Conservation (phyloP, 2,888 invertebrate species). For the Vannuccia rotundouncinata region DNA sequence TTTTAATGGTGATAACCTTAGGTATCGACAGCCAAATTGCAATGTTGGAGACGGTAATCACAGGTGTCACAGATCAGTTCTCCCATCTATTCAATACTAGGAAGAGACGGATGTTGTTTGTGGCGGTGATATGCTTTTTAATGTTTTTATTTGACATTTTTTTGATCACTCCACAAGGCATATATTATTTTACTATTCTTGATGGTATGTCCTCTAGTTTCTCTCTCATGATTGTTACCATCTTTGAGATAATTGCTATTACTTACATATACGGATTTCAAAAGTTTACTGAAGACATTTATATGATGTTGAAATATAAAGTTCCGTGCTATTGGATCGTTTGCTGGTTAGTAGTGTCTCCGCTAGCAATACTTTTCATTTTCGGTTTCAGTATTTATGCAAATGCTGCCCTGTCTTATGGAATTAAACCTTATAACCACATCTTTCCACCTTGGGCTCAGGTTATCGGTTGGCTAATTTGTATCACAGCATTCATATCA, state of each 20-base stretch:
- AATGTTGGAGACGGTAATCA: conserved; percentile 17
- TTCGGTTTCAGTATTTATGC: not conserved
- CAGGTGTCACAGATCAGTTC: not conserved
- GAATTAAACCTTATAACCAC: not conserved
- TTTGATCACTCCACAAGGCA: not conserved
- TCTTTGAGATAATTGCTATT: not conserved
- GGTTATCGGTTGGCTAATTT: not conserved
- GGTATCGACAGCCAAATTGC: conserved; percentile 32
- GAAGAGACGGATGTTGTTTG: not conserved
- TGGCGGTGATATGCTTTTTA: not conserved
- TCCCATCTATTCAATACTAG: not conserved
- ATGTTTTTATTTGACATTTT: not conserved
- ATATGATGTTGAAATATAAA: not conserved
- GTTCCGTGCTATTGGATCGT: not conserved
- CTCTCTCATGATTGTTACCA: not conserved
- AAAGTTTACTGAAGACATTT: not conserved
- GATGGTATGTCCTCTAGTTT: not conserved
- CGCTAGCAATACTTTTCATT: not conserved
- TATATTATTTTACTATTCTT: not conserved
- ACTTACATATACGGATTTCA: not conserved
- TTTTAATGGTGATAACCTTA: conserved; percentile 32
- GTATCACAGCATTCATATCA: not conserved
- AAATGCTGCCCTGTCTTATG: not conserved
- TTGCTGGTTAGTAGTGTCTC: not conserved
- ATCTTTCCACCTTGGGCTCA: not conserved